phyloP scores from a whole-genome alignment of 2,113 vertebrate genomes.

The Scophthalmus maximus region DNA sequence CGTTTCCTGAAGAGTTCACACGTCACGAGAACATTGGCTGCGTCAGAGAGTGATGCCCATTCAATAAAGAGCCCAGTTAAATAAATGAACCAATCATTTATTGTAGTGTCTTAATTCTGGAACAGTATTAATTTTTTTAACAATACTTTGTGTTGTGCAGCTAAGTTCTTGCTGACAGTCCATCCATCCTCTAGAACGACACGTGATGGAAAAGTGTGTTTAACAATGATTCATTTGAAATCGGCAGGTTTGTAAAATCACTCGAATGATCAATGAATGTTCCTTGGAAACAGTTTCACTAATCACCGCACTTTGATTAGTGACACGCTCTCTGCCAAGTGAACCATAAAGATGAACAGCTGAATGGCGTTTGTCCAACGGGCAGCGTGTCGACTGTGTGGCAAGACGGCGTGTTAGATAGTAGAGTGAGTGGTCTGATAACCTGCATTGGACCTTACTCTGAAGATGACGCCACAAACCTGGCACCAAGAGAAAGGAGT shows the following conservation, averaged over 20 bases:
- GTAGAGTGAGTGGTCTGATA: neutral
- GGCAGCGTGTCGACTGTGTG: slow-evolving; percentile 9
- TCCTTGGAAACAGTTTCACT: slow-evolving; percentile 20
- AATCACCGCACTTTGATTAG: neutral
- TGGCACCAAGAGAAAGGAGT: slow-evolving; percentile 21
- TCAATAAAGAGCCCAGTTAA: neutral
- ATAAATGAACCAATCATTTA: no score
- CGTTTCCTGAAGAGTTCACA: neutral
- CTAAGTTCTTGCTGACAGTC: no score
- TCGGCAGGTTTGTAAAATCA: no score
- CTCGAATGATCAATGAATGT: no score
- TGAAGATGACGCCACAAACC: slow-evolving; percentile 27
- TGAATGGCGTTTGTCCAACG: neutral
- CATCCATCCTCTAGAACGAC: no score
- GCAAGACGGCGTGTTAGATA: slow-evolving; percentile 9
- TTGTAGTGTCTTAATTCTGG: no score
- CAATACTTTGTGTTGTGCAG: no score
- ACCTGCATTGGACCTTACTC: neutral
- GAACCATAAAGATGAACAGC: slow-evolving; percentile 28
- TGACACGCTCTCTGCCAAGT: neutral
- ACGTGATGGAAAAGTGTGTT: no score
- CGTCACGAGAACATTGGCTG: neutral
- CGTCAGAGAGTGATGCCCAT: neutral
- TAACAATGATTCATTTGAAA: no score
- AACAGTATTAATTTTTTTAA: no score